These are phyloP conservation scores for Flexamia atlantica DNA, from an alignment of 2,888 invertebrate species.

Conservation along the genomic window DNA sequence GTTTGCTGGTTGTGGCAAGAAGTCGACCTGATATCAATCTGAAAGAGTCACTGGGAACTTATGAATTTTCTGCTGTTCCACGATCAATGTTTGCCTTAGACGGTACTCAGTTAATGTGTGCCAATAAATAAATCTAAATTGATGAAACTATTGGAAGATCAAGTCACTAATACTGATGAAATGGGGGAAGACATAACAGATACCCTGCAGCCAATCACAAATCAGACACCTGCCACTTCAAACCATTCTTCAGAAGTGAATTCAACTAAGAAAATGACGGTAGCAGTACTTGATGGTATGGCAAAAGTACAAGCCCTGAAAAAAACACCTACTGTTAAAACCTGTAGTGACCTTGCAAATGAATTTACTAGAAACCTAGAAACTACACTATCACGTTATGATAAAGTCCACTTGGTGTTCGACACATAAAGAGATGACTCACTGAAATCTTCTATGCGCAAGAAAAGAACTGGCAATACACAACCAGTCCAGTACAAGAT, in stretches of 20 bases:
- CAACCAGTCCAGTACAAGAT: constrained; percentile 27
- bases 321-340: constrained; percentile 15
- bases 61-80: constrained; percentile 26
- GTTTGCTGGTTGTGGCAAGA: constrained; percentile 39
- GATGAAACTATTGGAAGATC: constrained; percentile 41
- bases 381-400: not conserved
- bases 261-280: not conserved
- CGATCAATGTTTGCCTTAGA: constrained; percentile 45
- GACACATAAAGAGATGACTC: constrained; percentile 25
- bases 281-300: constrained; percentile 40
- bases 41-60: not conserved
- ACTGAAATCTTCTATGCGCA: constrained; percentile 21
- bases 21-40: constrained; percentile 41
- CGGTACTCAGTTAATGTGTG: constrained; percentile 23
- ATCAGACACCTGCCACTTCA: not conserved
- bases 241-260: constrained; percentile 35
- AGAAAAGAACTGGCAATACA: constrained; percentile 35
- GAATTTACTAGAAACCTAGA: constrained; percentile 44
- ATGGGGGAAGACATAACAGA: constrained; percentile 39
- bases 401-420: constrained; percentile 30
- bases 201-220: constrained; percentile 30
- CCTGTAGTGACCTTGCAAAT: constrained; percentile 33
- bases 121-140: constrained; percentile 35
- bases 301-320: constrained; percentile 40
- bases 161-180: constrained; percentile 41